phyloP scores from a whole-genome alignment of 2,113 vertebrate species.

The Ginglymostoma cirratum region DNA sequence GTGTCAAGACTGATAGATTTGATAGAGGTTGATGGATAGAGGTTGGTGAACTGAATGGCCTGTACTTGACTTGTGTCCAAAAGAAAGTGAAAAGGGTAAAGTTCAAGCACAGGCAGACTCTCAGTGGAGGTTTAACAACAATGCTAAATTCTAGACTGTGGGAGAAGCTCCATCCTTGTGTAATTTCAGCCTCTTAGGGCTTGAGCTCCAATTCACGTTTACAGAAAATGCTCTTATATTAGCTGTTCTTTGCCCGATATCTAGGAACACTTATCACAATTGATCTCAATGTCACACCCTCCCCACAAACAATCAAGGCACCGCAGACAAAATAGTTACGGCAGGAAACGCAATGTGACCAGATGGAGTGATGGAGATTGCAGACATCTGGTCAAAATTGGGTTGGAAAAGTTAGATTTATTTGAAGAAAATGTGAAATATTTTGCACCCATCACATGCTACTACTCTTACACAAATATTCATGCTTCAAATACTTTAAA shows the following conservation, averaged over 20 bases:
- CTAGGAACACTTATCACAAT: background rate
- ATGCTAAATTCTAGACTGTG: background rate
- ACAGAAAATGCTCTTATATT: background rate
- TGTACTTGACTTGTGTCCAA: background rate
- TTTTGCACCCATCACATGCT: background rate
- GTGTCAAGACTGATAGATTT: background rate
- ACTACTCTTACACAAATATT: background rate
- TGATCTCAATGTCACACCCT: background rate
- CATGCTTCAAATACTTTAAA: background rate
- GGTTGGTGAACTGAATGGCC: background rate
- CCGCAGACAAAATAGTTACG: background rate
- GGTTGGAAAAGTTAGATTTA: background rate
- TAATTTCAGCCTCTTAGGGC: background rate
- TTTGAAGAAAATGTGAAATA: background rate
- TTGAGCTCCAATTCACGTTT: background rate
- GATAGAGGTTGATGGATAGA: background rate
- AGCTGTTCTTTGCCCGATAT: background rate
- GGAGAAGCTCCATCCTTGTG: background rate
- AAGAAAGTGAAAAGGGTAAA: background rate
- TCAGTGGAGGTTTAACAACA: background rate
- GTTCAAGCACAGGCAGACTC: background rate
- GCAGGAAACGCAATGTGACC: background rate
- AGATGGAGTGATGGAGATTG: background rate
- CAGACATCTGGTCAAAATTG: background rate
- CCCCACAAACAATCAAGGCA: background rate